Conservation (phyloP, 2,113 vertebrate species). For the Toxotes chatareus region DNA sequence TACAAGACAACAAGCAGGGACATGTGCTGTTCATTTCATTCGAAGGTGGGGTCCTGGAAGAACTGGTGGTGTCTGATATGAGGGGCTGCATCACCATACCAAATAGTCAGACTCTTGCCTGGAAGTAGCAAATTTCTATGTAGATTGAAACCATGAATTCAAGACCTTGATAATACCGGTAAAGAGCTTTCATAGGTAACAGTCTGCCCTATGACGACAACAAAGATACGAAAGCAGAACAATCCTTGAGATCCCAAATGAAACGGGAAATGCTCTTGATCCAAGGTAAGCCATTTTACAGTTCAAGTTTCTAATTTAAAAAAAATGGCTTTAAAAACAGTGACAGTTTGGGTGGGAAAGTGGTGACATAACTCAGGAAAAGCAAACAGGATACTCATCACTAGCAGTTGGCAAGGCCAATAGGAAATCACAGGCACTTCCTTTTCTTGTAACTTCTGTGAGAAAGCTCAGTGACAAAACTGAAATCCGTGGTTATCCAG, state of each 20-base stretch:
- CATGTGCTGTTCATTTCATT: slow-evolving; percentile 23
- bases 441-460: slow-evolving; percentile 32
- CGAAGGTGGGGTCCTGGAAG: slow-evolving; percentile 51
- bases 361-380: slow-evolving; percentile 59
- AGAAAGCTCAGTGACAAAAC: slow-evolving; percentile 1
- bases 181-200: neutral
- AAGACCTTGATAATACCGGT: neutral
- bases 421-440: slow-evolving; percentile 65
- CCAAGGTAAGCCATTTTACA: neutral
- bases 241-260: neutral
- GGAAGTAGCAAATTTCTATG: neutral
- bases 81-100: slow-evolving; percentile 1
- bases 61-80: slow-evolving; percentile 53
- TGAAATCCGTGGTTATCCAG: neutral
- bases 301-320: slow-evolving; percentile 1
- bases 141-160: neutral
- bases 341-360: slow-evolving; percentile 43
- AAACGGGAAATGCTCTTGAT: slow-evolving; percentile 43
- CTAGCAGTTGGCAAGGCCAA: slow-evolving; percentile 10
- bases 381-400: slow-evolving; percentile 63
- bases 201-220: too few species aligned
- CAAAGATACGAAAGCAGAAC: slow-evolving; percentile 14
- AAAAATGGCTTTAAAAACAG: slow-evolving; percentile 1
- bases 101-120: neutral
- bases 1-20: slow-evolving; percentile 46